A percentile compares a stretch with the other conserved stretches of the same genome.
These are phyloP conservation scores for Tetraodon nigroviridis DNA, from an alignment of 2,113 vertebrate species.

Conservation along the genomic window DNA sequence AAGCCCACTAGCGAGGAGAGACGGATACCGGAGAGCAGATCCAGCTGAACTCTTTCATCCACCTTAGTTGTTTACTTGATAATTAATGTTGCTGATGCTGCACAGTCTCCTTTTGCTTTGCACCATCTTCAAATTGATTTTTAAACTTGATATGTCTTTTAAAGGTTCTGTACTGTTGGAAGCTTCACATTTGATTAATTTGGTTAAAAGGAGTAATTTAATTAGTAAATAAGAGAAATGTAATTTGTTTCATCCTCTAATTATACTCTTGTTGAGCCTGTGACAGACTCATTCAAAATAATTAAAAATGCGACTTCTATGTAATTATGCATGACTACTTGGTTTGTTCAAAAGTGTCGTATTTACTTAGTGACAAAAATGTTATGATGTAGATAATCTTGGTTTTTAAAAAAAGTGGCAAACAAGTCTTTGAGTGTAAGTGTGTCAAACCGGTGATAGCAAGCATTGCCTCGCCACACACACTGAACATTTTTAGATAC, in stretches of 20 bases:
- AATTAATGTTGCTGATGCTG: not conserved
- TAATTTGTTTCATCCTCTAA: not conserved
- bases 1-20: constrained; percentile 80
- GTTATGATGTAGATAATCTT: too few relatives aligned
- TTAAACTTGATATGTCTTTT: too few relatives aligned
- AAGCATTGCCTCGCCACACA: not conserved
- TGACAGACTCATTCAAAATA: too few relatives aligned
- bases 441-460: constrained; percentile 7
- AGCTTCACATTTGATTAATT: not conserved
- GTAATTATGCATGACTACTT: too few relatives aligned
- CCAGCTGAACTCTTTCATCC: not conserved
- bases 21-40: constrained; percentile 6
- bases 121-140: not conserved
- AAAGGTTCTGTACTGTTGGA: too few relatives aligned
- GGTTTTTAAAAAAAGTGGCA: too few relatives aligned
- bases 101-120: not conserved
- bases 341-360: too few relatives aligned
- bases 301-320: not conserved
- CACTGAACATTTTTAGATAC: not conserved
- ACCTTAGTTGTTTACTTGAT: not conserved
- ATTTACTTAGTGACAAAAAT: too few relatives aligned
- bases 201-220: not conserved
- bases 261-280: too few relatives aligned
- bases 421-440: not conserved
- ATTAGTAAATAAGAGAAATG: not conserved